A percentile compares a stretch with the other conserved stretches of the same genome.
Conservation (phyloP, 2,797 vertebrate genomes). For the Vipera ursinii region DNA sequence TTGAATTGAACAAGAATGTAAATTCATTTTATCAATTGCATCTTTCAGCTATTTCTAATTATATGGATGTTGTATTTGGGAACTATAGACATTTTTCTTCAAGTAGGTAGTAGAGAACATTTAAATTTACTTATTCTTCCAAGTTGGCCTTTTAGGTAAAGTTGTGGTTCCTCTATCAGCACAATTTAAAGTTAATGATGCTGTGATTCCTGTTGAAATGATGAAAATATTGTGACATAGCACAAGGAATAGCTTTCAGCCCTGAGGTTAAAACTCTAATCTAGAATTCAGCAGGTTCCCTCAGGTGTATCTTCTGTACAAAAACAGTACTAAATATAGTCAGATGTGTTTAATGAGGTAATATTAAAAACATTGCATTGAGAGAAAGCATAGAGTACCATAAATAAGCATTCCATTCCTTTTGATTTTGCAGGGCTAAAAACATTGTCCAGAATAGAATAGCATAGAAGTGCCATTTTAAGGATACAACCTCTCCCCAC, state of each 20-base stretch:
- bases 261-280: constrained; percentile 19
- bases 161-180: constrained; percentile 40
- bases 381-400: background rate
- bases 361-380: background rate
- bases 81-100: constrained; percentile 32
- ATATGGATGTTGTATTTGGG: constrained; percentile 35
- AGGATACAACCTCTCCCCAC: background rate
- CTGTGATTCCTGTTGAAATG: constrained; percentile 51
- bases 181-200: constrained; percentile 54
- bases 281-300: constrained; percentile 32
- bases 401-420: background rate
- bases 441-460: background rate
- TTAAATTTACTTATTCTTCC: constrained; percentile 57
- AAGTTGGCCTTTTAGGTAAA: constrained; percentile 45
- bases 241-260: constrained; percentile 39
- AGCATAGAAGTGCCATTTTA: background rate
- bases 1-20: background rate
- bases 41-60: constrained; percentile 14
- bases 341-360: constrained; percentile 6
- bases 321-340: constrained; percentile 9
- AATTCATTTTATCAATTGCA: background rate
- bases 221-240: constrained; percentile 47
- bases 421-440: background rate
- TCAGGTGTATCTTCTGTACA: constrained; percentile 25
- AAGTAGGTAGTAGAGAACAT: constrained; percentile 36